Conservation (phyloP, 2,797 vertebrate genomes). For the Adelosebastes latens region DNA sequence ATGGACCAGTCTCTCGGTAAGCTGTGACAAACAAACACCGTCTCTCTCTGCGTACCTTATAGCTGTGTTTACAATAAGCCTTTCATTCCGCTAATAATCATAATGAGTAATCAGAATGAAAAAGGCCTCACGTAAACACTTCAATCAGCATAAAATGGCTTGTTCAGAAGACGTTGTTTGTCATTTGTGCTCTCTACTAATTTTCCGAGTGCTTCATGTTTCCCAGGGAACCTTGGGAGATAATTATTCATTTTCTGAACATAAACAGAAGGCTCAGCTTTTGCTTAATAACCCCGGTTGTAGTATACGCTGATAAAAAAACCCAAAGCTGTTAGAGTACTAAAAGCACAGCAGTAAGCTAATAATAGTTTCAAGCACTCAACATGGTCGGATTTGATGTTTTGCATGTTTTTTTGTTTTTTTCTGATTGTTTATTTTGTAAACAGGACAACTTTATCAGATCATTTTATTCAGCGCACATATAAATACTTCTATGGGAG, state of each 20-base stretch:
- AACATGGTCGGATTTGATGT: background rate
- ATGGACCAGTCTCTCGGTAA: constrained; percentile 95
- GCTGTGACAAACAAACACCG: background rate
- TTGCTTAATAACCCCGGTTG: background rate
- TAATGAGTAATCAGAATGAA: background rate
- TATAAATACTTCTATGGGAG: background rate
- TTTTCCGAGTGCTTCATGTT: background rate
- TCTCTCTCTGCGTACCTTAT: background rate
- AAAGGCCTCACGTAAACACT: background rate
- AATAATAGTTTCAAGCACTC: background rate
- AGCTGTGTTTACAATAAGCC: background rate
- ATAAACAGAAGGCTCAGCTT: background rate
- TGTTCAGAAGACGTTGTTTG: background rate
- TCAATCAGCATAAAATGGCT: background rate
- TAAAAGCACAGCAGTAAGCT: background rate
- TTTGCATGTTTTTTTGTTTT: background rate
- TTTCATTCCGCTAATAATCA: background rate
- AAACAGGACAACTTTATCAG: background rate
- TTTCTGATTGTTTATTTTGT: background rate
- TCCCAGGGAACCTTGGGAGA: background rate
- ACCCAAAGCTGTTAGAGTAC: no score
- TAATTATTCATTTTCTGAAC: background rate
- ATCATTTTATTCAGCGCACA: background rate
- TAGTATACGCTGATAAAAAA: background rate
- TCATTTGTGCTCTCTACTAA: background rate